Evolutionary conservation across 2,113 vertebrate genomes (phyloP).

Genomic region (Mormyrus lacerda): DNA sequence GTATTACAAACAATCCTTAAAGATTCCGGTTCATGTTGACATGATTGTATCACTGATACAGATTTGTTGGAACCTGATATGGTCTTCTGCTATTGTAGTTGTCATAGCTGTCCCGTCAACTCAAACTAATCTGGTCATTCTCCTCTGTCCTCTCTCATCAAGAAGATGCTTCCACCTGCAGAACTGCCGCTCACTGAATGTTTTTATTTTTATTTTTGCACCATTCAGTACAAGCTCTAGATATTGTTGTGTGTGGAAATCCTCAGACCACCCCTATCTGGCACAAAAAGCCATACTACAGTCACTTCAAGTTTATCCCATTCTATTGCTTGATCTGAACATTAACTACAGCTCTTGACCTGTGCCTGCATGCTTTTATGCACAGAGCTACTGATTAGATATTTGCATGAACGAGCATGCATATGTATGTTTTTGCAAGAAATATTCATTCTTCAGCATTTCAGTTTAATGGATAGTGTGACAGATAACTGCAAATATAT

Average conservation of each 20-base stretch:
- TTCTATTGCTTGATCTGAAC: not conserved
- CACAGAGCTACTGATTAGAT: not conserved
- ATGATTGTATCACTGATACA: not conserved
- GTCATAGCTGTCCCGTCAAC: not conserved
- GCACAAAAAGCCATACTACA: not conserved
- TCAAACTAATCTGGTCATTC: not conserved
- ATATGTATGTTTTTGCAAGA: not conserved
- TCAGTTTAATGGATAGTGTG: not conserved
- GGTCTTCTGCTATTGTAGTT: not conserved
- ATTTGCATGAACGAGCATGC: not conserved
- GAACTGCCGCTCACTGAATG: not conserved
- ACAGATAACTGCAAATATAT: not conserved
- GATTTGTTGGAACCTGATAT: not conserved
- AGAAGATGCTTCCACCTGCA: not conserved
- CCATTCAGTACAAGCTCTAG: not conserved
- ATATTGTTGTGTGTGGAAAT: not conserved
- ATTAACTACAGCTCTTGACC: not conserved
- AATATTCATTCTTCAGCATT: not conserved
- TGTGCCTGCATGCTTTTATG: not conserved
- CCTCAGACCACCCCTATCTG: not conserved
- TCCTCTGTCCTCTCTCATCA: not conserved
- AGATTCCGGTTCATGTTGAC: not conserved
- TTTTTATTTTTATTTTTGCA: not conserved
- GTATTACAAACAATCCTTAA: not conserved
- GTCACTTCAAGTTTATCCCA: not conserved